Evolutionary conservation across 2,797 vertebrate genomes (phyloP), one percentile per base, ranked within the genome.

Genomic region (Nannoperca australis): DNA sequence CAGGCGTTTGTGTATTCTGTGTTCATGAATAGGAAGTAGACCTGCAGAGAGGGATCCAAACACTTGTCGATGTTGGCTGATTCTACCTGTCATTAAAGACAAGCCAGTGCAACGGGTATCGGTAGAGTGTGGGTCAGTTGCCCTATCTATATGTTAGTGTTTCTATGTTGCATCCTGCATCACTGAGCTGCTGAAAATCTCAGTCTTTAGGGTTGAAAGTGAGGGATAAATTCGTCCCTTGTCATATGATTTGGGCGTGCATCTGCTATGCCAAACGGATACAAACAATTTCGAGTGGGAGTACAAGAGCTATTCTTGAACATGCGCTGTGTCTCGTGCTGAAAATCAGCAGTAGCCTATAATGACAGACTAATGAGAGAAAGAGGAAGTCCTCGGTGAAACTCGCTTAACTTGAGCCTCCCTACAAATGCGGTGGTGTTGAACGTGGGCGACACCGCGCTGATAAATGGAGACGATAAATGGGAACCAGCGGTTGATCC

Each of bases 361-460:
- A 38, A 0, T 13, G 32, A 12, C 38, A 32, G 55, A 49, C 18
- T 20, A 18, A 32, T 8, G 8, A 15, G 0, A 49, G 4, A 53
- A 88, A 65, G 69, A 76, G 87, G 89, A 86, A 88, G 81, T 81
- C 62, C 40, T 62, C 4, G 15, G 67, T 32, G 75, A 84, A 87
- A 85, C 80, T 73, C 12, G 5, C 27, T 58, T 55, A 18, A 65
- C 51, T 42, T 58, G 77, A 70, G 71, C 81, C 65, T 87, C 51
- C 20, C 27, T 7, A 2, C 3, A 36, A 10, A 2, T 30, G 45
- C 10, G 1, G 17, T 30, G 27, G 5, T 45, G 59, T 44, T 81
- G 7, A 73, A 89, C 89, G 85, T 89, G 87, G 85, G 89, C 89
- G 89, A 88, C 42, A 0, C 5, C 17, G 0, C 20, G 42, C 15